Evolutionary conservation across 2,113 vertebrate genomes (phyloP), one percentile per base, ranked within the genome.

Genomic region (Ancistrus triradiatus): DNA sequence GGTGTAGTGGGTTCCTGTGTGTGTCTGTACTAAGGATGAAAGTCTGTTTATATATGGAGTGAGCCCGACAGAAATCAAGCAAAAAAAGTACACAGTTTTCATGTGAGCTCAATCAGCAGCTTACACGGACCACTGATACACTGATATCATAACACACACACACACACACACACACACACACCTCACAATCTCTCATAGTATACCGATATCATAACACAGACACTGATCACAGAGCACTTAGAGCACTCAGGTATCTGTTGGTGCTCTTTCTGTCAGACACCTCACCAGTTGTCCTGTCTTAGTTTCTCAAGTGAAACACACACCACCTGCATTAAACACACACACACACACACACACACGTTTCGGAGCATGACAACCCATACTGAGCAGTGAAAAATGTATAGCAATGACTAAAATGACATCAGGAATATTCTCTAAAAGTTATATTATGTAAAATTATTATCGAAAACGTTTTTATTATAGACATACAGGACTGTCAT

Each of bases 21-120:
- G 43, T 56, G 52, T 57, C 31, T 38, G 21, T 3, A 47, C 63
- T 48, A 52, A 66, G 33, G 31, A 52, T 15, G 22, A 66, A 66
- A 57, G 52, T 22, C 63, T 52, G 57, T 57, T 66, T 66, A 66
- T 66, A 66, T 66, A 33, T 57, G 63, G 63, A 33, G 55, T 66
- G 22, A 66, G 43, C 33, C 63, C 49, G 52, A 58, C 63, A 66
- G 63, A 49, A 57, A 46, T 66, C 63, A 58, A 57, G 43, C 25
- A 21, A 56, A 56, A 66, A 56, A 58, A 37, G 14, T 2, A 37
- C 35, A 37, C 35, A 37, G 14, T 13, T 43, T 52, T 48, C 52
- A 66, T 52, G 43, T 66, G 48, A 24, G 42, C 31, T 7, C 8
- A 22, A 66, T 66, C 63, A 57, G 63, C 31, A 17, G 33, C 43